Percentiles rank a stretch among this genome's conserved stretches.
These are phyloP conservation scores for Eidolon dupreanum DNA, from an alignment of 2,797 vertebrate species.

Conservation along the genomic window DNA sequence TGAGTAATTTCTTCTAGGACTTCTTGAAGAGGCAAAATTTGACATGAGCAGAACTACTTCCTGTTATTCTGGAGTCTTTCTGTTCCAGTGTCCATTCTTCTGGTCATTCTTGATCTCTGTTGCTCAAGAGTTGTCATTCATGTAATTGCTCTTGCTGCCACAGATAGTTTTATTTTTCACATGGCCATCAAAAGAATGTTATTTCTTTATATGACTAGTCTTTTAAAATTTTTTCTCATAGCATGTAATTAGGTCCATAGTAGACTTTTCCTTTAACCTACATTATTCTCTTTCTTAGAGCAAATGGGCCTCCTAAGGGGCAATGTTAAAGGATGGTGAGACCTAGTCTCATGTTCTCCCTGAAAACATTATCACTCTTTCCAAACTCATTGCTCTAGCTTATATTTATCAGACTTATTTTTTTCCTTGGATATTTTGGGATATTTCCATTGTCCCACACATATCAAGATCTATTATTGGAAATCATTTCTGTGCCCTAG, in stretches of 20 bases:
- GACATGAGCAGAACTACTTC: neutral
- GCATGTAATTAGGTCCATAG: too few species aligned
- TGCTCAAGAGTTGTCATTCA: neutral
- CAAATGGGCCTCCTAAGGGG: neutral
- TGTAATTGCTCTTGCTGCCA: neutral
- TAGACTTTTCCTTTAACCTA: neutral
- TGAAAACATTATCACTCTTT: conserved; percentile 3
- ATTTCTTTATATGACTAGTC: neutral
- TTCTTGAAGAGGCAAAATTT: neutral
- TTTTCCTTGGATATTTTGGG: conserved; percentile 19
- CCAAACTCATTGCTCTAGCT: neutral
- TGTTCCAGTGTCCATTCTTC: neutral
- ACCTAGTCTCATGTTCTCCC: neutral
- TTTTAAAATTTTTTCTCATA: conserved; percentile 1
- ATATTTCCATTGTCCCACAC: neutral
- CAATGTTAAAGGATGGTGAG: neutral
- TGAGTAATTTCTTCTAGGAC: neutral
- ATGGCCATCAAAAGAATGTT: neutral
- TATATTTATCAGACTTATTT: neutral
- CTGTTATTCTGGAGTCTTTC: neutral
- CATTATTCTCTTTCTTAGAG: neutral
- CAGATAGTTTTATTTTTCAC: neutral
- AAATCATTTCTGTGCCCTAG: neutral
- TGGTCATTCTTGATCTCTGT: neutral
- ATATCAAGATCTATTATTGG: neutral